Percentiles rank a stretch among this genome's conserved stretches.
phyloP scores from a whole-genome alignment of 1,140 invertebrate genomes.

The Micrasema longulum region DNA sequence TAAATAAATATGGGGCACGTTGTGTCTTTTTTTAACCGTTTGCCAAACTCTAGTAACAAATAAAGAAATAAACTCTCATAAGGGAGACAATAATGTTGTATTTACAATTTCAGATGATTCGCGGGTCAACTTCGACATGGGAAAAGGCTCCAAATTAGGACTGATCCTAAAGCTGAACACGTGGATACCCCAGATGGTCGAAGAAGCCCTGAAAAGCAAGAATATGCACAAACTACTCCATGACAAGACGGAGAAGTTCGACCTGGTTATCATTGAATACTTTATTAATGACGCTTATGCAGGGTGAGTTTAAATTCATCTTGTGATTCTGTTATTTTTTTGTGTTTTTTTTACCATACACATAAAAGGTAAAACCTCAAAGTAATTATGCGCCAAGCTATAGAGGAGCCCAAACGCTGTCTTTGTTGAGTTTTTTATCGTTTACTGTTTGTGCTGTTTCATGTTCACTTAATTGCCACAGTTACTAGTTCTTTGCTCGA shows the following conservation, averaged over 20 bases:
- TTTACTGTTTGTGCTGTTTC: too few species aligned
- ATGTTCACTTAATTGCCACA: too few species aligned
- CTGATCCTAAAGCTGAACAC: not conserved
- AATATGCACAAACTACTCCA: conserved; percentile 31
- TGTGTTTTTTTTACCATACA: too few species aligned
- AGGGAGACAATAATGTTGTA: not conserved
- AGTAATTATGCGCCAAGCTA: too few species aligned
- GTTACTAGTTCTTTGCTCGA: too few species aligned
- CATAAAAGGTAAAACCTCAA: too few species aligned
- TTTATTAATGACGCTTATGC: conserved; percentile 35
- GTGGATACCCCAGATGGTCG: not conserved
- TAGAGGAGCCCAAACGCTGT: too few species aligned
- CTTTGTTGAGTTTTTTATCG: too few species aligned
- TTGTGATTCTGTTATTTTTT: too few species aligned
- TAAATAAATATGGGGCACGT: too few species aligned
- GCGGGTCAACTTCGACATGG: conserved; percentile 2
- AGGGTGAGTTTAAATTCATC: conserved; percentile 29
- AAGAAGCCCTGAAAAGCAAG: conserved; percentile 5
- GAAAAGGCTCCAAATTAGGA: conserved; percentile 4
- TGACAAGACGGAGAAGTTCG: conserved; percentile 42
- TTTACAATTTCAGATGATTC: not conserved
- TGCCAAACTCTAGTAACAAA: not conserved
- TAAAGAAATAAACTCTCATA: not conserved
- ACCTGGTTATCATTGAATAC: conserved; percentile 43
- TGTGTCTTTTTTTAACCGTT: not conserved